Conservation (phyloP, 2,888 invertebrate species). For the Timema podura region DNA sequence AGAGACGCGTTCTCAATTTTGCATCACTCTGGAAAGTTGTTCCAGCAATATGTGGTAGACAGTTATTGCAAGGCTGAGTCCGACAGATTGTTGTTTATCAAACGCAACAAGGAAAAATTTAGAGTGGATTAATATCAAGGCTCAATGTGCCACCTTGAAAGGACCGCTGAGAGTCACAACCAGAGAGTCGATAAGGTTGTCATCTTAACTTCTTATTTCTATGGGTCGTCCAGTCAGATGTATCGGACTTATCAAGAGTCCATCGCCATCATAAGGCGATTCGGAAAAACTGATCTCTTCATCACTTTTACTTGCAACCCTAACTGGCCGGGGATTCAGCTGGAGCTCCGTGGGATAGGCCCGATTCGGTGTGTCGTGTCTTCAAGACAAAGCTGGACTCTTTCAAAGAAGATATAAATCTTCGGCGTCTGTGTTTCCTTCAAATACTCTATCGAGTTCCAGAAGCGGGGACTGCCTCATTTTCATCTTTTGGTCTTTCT, state of each 20-base stretch:
- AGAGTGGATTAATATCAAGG: not conserved
- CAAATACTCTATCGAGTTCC: constrained; percentile 21
- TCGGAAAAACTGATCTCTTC: not conserved
- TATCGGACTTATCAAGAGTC: constrained; percentile 4
- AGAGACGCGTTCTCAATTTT: no score
- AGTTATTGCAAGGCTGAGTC: not conserved
- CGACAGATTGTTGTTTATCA: not conserved
- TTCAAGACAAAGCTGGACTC: constrained; percentile 2
- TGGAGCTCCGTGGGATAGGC: not conserved
- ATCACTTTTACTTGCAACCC: constrained; percentile 14
- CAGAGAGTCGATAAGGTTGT: not conserved
- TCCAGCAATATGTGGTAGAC: no score
- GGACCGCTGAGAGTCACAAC: not conserved
- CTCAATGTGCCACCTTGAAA: not conserved
- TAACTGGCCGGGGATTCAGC: not conserved
- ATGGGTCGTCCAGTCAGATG: constrained; percentile 18
- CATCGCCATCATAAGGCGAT: not conserved
- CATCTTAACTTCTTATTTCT: not conserved
- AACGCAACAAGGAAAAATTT: not conserved
- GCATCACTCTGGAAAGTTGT: no score
- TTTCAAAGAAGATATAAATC: not conserved
- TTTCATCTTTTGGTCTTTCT: constrained; percentile 34
- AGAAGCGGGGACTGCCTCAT: constrained; percentile 38
- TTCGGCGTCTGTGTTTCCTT: not conserved
- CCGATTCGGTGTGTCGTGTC: not conserved